phyloP scores from a whole-genome alignment of 2,797 vertebrate species.

The Dendrocincla fuliginosa region DNA sequence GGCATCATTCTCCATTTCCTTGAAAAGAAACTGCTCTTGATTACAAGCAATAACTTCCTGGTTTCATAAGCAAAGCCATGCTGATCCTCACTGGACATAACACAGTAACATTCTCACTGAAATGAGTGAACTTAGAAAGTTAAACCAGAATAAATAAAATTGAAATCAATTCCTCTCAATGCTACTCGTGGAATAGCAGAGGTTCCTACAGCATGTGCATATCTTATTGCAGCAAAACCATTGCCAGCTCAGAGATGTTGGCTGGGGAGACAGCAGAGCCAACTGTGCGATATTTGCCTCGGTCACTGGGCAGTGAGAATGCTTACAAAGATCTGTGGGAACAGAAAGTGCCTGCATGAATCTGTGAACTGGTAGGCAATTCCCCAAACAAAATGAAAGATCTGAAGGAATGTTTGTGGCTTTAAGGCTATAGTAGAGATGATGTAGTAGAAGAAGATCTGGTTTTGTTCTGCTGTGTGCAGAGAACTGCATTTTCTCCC shows the following conservation, averaged over 20 bases:
- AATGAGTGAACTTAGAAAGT: not conserved
- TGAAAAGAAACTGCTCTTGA: not conserved
- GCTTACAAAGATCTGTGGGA: not conserved
- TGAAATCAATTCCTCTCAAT: not conserved
- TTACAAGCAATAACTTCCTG: not conserved
- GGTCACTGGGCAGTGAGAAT: not conserved
- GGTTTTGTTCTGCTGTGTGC: not conserved
- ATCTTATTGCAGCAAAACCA: not conserved
- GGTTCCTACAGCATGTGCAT: not conserved
- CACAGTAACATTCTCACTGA: not conserved
- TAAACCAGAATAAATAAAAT: not conserved
- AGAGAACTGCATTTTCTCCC: not conserved
- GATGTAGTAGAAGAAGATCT: not conserved
- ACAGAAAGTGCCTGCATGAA: not conserved
- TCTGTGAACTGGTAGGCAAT: not conserved
- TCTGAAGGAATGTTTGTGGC: not conserved
- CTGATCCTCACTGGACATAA: not conserved
- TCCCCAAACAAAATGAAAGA: not conserved
- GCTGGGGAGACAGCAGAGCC: not conserved
- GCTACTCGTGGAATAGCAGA: not conserved
- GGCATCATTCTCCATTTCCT: not conserved
- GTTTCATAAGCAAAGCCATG: not conserved
- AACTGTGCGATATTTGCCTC: not conserved
- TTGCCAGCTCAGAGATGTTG: not conserved
- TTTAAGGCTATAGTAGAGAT: not conserved